Evolutionary conservation across 2,113 vertebrate species (phyloP).

Genomic region (Aphyosemion australe): DNA sequence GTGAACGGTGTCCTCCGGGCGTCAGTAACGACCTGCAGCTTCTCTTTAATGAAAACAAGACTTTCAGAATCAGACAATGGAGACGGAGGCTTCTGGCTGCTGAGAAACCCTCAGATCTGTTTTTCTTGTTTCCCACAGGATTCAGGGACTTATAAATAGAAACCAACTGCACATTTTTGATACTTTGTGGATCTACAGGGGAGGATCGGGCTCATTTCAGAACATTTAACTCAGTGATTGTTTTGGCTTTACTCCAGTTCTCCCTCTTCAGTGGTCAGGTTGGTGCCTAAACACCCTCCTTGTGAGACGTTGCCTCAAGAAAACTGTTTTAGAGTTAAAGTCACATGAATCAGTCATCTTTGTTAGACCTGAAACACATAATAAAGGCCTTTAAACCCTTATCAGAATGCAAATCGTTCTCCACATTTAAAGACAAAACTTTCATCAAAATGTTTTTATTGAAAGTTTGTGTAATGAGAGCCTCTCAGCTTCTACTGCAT

Average conservation of each 20-base stretch:
- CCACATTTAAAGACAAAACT: too few species aligned
- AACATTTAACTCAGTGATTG: constrained; percentile 38
- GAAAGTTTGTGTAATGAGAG: too few species aligned
- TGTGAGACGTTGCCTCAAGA: background rate
- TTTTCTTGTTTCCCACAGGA: constrained; percentile 29
- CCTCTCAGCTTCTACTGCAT: too few species aligned
- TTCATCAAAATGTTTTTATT: too few species aligned
- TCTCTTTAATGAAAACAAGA: constrained; percentile 44
- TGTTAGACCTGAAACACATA: too few species aligned
- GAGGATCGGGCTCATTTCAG: constrained; percentile 26
- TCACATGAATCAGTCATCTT: too few species aligned
- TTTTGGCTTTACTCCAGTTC: constrained; percentile 21
- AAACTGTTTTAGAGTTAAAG: too few species aligned
- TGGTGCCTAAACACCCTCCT: constrained; percentile 8
- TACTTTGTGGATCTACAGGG: constrained; percentile 25
- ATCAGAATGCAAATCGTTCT: too few species aligned
- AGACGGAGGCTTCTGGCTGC: background rate
- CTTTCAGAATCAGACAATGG: constrained; percentile 23
- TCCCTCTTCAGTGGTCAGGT: background rate
- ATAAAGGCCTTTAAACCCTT: too few species aligned
- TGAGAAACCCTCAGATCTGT: constrained; percentile 2
- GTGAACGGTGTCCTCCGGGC: constrained; percentile 28
- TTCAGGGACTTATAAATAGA: constrained; percentile 33
- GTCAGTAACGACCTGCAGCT: constrained; percentile 4
- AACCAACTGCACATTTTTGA: constrained; percentile 29